These are phyloP conservation scores for Fabriciana adippe DNA, from an alignment of 2,888 invertebrate species.

Conservation along the genomic window DNA sequence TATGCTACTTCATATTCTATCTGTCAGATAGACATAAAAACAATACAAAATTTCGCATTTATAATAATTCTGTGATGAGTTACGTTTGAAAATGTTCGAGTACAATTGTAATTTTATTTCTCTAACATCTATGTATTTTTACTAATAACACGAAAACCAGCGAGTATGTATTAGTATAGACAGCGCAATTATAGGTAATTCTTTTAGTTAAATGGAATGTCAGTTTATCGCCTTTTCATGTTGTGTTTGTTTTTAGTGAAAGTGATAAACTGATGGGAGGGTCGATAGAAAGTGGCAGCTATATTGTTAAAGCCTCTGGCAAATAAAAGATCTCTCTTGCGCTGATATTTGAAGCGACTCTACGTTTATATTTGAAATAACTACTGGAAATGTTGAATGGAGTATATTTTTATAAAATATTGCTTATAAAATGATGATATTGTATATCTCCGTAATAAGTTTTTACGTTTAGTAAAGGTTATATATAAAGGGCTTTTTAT, in stretches of 20 bases:
- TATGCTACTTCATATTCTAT: too few species aligned
- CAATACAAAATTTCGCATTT: too few species aligned
- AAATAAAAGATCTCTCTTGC: constrained; percentile 4
- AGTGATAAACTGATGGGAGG: constrained; percentile 35
- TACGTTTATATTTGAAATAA: neutral
- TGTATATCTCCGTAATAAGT: too few species aligned
- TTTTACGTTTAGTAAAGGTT: too few species aligned
- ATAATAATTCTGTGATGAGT: too few species aligned
- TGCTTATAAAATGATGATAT: too few species aligned
- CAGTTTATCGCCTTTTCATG: constrained; percentile 20
- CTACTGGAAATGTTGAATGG: neutral
- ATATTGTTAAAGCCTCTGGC: constrained; percentile 30
- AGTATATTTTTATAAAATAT: neutral
- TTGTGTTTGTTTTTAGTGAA: constrained; percentile 34
- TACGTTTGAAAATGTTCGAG: too few species aligned
- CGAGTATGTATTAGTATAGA: neutral
- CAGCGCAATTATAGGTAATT: neutral
- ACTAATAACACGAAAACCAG: too few species aligned
- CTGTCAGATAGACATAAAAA: too few species aligned
- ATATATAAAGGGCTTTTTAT: too few species aligned
- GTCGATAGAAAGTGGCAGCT: constrained; percentile 39
- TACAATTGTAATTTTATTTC: too few species aligned
- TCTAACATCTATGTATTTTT: too few species aligned
- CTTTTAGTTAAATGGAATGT: constrained; percentile 8
- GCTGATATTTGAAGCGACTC: neutral